Base-by-base conservation (phyloP, 1,140 invertebrate species). In the Zaprionus inermis region DNA sequence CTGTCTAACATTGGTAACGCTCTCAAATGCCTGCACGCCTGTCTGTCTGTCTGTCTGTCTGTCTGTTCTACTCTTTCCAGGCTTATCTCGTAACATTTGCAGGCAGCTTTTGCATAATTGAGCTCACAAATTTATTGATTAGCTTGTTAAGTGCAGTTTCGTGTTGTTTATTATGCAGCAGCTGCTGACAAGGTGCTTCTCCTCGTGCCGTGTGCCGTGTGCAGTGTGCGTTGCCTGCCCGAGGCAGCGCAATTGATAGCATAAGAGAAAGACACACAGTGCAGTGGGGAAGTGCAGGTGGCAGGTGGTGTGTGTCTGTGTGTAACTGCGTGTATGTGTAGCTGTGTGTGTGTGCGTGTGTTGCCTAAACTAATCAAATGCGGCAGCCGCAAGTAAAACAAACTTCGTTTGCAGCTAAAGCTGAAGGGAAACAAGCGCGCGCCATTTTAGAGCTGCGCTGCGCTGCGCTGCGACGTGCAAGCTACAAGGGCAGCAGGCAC, bases 401-500 rank as follows among this genome's bases (percentile, higher is more conserved):
- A 81, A 86, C 82, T 81, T 86, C 63, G 85, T 81, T 84, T 81
- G 70, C 54, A 55, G 69, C 57, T 18, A 49, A 61, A 49, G 60
- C 49, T 34, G 30, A 59, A 34, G 34, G 60, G 59, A 36, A 36
- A 41, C 34, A 18, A 68, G 20, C 54, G 32, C 46, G 72, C 55
- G 60, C 41, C 51, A 64, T 63, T 73, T 74, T 22, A n/a, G 36
- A 72, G 59, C 51, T 38, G 52, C 67, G 24, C 24, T 28, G 22
- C 22, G 1, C 22, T 24, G 24, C 24, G 24, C 24, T 28, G 24
- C 30, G 30, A 5, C 2, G 7, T 51, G 54, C 70, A 68, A 81
- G 52, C 66, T 76, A 76, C 81, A 86, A 88, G 83, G 83, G 52
- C 66, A 66, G 22, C 16, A 52, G 22, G 56, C 59, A 58, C 38